phyloP scores from a whole-genome alignment of 2,113 vertebrate species.

The Sciurus niger region DNA sequence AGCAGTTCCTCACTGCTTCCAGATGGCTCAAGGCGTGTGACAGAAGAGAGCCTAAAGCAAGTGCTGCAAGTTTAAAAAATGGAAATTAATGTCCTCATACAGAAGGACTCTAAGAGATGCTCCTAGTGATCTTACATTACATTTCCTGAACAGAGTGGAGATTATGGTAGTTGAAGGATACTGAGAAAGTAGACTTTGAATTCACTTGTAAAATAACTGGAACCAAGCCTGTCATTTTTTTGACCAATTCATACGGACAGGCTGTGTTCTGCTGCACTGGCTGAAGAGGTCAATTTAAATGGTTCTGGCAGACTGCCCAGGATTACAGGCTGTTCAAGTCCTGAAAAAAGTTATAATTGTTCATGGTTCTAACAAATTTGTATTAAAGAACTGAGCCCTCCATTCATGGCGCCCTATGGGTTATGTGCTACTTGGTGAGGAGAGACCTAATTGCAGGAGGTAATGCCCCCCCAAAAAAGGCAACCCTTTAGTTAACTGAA shows the following conservation, averaged over 20 bases:
- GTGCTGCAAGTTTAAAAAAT: slow-evolving; percentile 97
- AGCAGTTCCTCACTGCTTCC: slow-evolving; percentile 96
- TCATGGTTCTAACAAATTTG: slow-evolving; percentile 97
- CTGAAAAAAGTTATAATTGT: slow-evolving; percentile 96
- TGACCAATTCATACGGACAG: slow-evolving; percentile 95
- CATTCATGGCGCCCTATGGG: slow-evolving; percentile 96
- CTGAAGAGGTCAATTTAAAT: slow-evolving; percentile 94
- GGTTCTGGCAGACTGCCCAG: slow-evolving; percentile 96
- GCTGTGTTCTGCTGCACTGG: slow-evolving; percentile 94
- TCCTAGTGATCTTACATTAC: slow-evolving; percentile 96
- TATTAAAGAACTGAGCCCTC: slow-evolving; percentile 97
- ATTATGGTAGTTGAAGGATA: slow-evolving; percentile 97
- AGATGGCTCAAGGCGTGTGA: slow-evolving; percentile 96
- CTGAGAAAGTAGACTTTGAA: slow-evolving; percentile 97
- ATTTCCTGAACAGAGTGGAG: slow-evolving; percentile 98
- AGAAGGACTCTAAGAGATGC: slow-evolving; percentile 98
- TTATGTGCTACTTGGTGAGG: slow-evolving; percentile 96
- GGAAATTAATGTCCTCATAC: slow-evolving; percentile 95
- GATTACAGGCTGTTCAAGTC: slow-evolving; percentile 95
- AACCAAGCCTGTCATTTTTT: slow-evolving; percentile 96
- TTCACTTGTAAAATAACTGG: slow-evolving; percentile 98
- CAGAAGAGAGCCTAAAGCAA: slow-evolving; percentile 96
- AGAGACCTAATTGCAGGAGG: slow-evolving; percentile 96
- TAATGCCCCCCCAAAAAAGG: slow-evolving; percentile 95
- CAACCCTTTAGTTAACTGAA: slow-evolving; percentile 94